phyloP scores from a whole-genome alignment of 2,888 invertebrate species.

The Ophion ellenae region DNA sequence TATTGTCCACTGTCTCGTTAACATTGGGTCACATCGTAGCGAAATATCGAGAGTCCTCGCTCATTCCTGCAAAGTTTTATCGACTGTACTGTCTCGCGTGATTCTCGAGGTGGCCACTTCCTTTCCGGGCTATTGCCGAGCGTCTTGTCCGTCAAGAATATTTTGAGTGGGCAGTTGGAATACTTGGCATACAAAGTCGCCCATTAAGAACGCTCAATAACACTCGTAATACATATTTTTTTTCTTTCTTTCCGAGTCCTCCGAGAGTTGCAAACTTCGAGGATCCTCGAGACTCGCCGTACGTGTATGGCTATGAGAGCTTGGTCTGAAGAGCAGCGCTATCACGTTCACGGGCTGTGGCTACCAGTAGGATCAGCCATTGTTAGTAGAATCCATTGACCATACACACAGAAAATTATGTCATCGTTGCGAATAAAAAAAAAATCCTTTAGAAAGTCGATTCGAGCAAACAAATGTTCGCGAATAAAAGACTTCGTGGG shows the following conservation, averaged over 20 bases:
- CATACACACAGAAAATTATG: conserved; percentile 32
- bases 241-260: neutral
- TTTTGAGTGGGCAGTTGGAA: conserved; percentile 43
- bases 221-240: conserved; percentile 37
- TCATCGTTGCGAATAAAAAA: conserved; percentile 31
- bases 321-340: neutral
- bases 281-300: conserved; percentile 41
- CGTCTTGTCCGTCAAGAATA: conserved; percentile 14
- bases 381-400: conserved; percentile 24
- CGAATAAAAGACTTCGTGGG: neutral
- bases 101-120: conserved; percentile 23
- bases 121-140: conserved; percentile 28
- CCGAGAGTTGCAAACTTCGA: conserved; percentile 33
- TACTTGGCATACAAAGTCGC: conserved; percentile 37
- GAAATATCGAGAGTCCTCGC: neutral
- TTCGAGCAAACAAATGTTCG: conserved; percentile 2
- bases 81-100: conserved; percentile 18
- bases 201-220: conserved; percentile 37
- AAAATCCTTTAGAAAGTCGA: conserved; percentile 39
- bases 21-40: neutral
- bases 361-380: conserved; percentile 8
- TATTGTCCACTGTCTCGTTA: neutral
- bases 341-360: conserved; percentile 5
- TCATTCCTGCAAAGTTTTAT: conserved; percentile 31
- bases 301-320: neutral